These are phyloP conservation scores for Glareola pratincola DNA, from an alignment of 2,113 vertebrate genomes.

Conservation along the genomic window DNA sequence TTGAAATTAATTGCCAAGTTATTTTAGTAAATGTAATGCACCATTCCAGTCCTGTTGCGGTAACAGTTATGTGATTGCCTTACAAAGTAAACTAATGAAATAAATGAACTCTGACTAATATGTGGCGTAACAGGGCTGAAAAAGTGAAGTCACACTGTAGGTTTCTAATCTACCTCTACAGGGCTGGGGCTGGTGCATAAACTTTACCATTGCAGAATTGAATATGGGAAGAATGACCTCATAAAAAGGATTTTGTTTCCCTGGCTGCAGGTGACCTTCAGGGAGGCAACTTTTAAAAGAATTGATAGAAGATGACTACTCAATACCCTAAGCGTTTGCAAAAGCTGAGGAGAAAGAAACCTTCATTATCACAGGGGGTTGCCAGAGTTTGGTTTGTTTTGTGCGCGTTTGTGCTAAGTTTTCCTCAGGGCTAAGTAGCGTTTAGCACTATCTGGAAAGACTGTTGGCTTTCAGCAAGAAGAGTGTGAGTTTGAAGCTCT, in stretches of 20 bases:
- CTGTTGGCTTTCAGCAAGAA: background rate
- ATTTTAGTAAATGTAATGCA: constrained; percentile 58
- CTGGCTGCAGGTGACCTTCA: background rate
- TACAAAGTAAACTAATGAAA: constrained; percentile 62
- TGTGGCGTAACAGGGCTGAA: background rate
- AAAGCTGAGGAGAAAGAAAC: background rate
- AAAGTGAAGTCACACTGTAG: background rate
- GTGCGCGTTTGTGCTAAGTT: background rate
- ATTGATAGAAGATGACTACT: background rate
- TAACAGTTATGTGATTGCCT: constrained; percentile 49
- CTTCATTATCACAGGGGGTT: background rate
- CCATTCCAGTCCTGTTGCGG: constrained; percentile 27
- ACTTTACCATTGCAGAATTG: background rate
- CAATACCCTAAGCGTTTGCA: background rate
- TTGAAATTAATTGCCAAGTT: constrained; percentile 66
- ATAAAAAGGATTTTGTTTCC: background rate
- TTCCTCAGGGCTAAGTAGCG: background rate
- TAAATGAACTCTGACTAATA: constrained; percentile 61
- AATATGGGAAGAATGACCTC: background rate
- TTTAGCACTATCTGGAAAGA: background rate
- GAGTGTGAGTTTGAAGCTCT: background rate
- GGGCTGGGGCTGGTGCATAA: background rate
- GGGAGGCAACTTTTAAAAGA: background rate
- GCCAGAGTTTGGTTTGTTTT: background rate
- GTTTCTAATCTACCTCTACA: background rate